Evolutionary conservation across 1,140 invertebrate genomes (phyloP).

Genomic region (Drosophila arizonae): DNA sequence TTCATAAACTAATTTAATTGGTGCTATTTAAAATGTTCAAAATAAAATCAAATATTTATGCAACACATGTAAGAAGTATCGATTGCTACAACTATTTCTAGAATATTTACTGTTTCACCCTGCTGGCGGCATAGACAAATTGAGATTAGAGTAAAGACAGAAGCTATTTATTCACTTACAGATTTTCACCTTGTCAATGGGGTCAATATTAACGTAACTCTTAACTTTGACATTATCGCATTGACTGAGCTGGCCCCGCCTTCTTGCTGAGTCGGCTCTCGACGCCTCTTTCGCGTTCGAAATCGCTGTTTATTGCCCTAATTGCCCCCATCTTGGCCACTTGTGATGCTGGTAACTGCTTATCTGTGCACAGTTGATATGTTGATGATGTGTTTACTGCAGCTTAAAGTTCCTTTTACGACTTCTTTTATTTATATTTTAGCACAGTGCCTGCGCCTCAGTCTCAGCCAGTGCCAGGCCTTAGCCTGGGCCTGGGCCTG

Average conservation of each 20-base stretch:
- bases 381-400: slow-evolving; percentile 81
- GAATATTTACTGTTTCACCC: too few species aligned
- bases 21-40: too few species aligned
- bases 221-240: slow-evolving; percentile 38
- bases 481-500: slow-evolving; percentile 50
- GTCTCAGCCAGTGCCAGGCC: slow-evolving; percentile 56
- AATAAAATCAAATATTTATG: too few species aligned
- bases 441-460: slow-evolving; percentile 44
- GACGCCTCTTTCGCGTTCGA: slow-evolving; percentile 77
- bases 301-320: slow-evolving; percentile 73
- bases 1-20: too few species aligned
- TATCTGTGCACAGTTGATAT: slow-evolving; percentile 79
- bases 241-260: slow-evolving; percentile 37
- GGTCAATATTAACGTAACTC: slow-evolving; percentile 24
- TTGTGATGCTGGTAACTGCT: slow-evolving; percentile 70
- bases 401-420: slow-evolving; percentile 80
- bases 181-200: slow-evolving; percentile 12
- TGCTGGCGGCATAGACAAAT: too few species aligned
- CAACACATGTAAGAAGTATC: too few species aligned
- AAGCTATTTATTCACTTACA: not conserved
- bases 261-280: slow-evolving; percentile 53
- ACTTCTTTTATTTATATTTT: slow-evolving; percentile 78
- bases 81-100: too few species aligned
- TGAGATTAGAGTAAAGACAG: too few species aligned
- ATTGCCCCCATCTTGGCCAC: slow-evolving; percentile 67